Conservation (phyloP, 2,113 vertebrate species). For the Pollimyrus isidori region DNA sequence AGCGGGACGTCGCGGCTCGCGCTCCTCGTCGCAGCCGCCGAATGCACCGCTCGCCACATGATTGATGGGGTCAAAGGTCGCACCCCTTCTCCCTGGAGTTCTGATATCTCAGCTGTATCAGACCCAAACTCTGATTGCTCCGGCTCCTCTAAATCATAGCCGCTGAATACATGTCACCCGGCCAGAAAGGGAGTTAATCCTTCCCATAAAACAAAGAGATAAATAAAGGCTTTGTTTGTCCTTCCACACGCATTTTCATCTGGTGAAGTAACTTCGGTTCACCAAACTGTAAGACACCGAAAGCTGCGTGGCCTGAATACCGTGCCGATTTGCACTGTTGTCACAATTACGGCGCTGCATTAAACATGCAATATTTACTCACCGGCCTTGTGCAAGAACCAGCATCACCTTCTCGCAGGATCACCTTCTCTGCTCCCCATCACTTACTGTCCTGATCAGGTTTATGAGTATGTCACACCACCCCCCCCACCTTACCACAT, state of each 20-base stretch:
- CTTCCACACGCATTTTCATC: not conserved
- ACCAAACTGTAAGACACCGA: not conserved
- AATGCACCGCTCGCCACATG: constrained; percentile 33
- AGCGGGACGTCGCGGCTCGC: not conserved
- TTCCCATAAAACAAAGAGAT: not conserved
- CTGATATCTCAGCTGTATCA: constrained; percentile 47
- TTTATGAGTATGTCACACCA: constrained; percentile 69
- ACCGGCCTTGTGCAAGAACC: not conserved
- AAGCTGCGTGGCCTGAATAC: not conserved
- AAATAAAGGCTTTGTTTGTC: not conserved
- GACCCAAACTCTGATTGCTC: constrained; percentile 28
- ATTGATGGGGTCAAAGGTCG: constrained; percentile 72
- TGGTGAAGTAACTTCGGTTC: not conserved
- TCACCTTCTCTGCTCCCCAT: constrained; percentile 33
- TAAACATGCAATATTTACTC: not conserved
- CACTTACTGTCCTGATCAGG: constrained; percentile 49
- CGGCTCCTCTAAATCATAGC: constrained; percentile 30
- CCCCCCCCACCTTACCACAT: constrained; percentile 59
- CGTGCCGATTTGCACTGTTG: not conserved
- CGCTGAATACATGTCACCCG: constrained; percentile 23
- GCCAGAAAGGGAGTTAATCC: not conserved
- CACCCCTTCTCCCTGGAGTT: constrained; percentile 58
- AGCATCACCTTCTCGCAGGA: constrained; percentile 49
- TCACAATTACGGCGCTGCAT: not conserved
- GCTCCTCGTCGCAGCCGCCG: not conserved